Evolutionary conservation across 2,113 vertebrate genomes (phyloP), one percentile per base, ranked within the genome.

Genomic region (Aphelocoma coerulescens): DNA sequence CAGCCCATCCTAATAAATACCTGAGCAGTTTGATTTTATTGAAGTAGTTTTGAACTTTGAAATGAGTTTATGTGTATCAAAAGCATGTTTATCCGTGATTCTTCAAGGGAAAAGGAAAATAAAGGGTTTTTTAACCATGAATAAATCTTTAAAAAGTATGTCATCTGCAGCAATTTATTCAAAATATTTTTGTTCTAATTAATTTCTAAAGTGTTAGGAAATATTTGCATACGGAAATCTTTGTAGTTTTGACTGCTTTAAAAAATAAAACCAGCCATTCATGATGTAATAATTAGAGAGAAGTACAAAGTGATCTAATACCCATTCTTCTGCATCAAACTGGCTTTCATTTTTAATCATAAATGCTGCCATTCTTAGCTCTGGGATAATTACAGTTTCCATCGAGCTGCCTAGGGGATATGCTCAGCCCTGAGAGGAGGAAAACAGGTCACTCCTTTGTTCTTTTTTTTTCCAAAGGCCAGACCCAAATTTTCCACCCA

Each of bases 281-380:
- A 27, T 74, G 48, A 58, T 91, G 63, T 78, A 89, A 72, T n/a
- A 89, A 85, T 83, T 83, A 88, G 37, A 43, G 68, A 91, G 83
- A 33, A 90, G 28, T 57, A 82, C 44, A 85, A 85, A 94, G 81
- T 69, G 30, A 58, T 75, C 65, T 86, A 86, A 95, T 58, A 73
- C 10, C 26, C 63, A 28, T 85, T 86, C 39, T 93, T 94, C 58
- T 83, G 20, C 62, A 75, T 49, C 72, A 73, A 93, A 80, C 46
- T 43, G 51, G 14, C 66, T 95, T 96, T 96, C 79, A 32, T 68
- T 95, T 93, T 90, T 81, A 73, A 96, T 95, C 43, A 59, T 43
- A 88, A 88, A 88, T 27, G 18, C 85, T 95, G 89, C 62, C 87
- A 93, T 81, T 94, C 75, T 91, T 68, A 65, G 79, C 85, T 63